Base-by-base conservation (phyloP, 2,797 vertebrate species). In the Pseudochirops cupreus region DNA sequence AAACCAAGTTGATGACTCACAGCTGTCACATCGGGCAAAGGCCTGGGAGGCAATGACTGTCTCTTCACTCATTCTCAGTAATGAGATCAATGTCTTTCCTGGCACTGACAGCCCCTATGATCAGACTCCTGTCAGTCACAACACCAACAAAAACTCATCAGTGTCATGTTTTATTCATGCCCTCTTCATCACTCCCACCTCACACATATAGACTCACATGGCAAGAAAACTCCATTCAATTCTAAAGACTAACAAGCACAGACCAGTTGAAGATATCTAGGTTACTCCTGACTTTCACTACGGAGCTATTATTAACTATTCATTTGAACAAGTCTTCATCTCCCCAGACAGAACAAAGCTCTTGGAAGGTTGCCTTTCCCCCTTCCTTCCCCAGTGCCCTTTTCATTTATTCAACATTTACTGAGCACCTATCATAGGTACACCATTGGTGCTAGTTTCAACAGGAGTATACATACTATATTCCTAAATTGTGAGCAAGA, bases 41-140 rank as follows among this genome's bases (percentile, higher is more conserved):
- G 39, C 39, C 74, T 82, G 74, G 74, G 74, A 96, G 52, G 26
- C 91, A 94, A 89, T 21, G 31, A 67, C 9, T 29, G 96, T 94
- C 50, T 54, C 91, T 96, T 92, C 94, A 92, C 93, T 91, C 18
- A 93, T 56, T 94, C 91, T 96, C 93, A 90, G 95, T 96, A 95
- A 97, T 94, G 94, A 96, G 67, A 91, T 29, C 59, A 87, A 31
- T 91, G 94, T 92, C 93, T 96, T 93, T 89, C 52, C 82, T 82
- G 31, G 26, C 92, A 91, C 91, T 91, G 29, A 94, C 95, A 98
- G 82, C 93, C 94, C 52, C 82, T n/a, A 52, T 21, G 62, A 94
- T 59, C 92, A 94, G 96, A 95, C 33, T 92, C 31, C 29, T 56
- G 54, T 91, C 97, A 97, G 90, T 96, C 93, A 96, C 90, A 55